phyloP scores from a whole-genome alignment of 2,888 invertebrate species.

The Oscheius sp. region DNA sequence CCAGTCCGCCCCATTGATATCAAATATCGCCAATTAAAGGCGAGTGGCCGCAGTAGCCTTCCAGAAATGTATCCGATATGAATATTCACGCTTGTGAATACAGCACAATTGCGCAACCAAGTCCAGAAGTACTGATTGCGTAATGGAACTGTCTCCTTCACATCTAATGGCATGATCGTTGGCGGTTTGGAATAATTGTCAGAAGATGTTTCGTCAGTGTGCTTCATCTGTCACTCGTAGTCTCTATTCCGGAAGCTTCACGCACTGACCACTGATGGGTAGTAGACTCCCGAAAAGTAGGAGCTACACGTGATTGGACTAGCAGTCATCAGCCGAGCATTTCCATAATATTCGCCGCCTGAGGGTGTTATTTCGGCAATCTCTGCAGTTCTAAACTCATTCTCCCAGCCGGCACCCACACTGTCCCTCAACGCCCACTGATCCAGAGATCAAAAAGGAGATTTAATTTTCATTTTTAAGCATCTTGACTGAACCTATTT shows the following conservation, averaged over 20 bases:
- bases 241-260: too few species aligned
- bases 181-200: too few species aligned
- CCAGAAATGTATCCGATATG: conserved; percentile 26
- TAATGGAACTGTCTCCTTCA: neutral
- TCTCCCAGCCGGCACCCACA: neutral
- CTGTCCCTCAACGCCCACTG: too few species aligned
- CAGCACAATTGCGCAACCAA: conserved; percentile 16
- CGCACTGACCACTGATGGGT: too few species aligned
- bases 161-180: too few species aligned
- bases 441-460: too few species aligned
- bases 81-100: conserved; percentile 13
- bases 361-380: conserved; percentile 30
- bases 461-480: too few species aligned
- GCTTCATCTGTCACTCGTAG: neutral
- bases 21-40: conserved; percentile 25
- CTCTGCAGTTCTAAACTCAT: neutral
- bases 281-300: conserved; percentile 18
- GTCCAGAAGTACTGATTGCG: conserved; percentile 9
- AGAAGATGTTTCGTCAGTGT: too few species aligned
- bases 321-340: conserved; percentile 27
- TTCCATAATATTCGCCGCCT: conserved; percentile 30
- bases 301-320: conserved; percentile 25
- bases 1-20: conserved; percentile 13
- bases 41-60: conserved; percentile 19
- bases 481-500: too few species aligned